Conservation (phyloP, 2,888 invertebrate species). For the Stenotaenia linearis region DNA sequence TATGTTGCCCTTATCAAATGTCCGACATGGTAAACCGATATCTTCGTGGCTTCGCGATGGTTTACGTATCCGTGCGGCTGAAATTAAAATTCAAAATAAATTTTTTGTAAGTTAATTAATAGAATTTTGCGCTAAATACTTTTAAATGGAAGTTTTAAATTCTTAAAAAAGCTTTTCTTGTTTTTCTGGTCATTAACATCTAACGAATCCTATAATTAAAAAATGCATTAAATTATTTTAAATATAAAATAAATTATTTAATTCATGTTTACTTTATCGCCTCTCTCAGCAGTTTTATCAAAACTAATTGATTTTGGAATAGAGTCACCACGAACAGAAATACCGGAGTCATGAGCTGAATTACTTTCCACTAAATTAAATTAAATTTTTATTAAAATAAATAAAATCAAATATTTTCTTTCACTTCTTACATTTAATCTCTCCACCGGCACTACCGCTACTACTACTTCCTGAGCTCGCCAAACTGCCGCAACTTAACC, state of each 20-base stretch:
- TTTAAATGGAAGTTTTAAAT: conserved; percentile 61
- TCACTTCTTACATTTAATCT: conserved; percentile 20
- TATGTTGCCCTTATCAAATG: conserved; percentile 18
- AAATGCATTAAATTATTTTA: conserved; percentile 14
- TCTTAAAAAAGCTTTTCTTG: conserved; percentile 65
- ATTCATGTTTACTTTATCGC: conserved; percentile 53
- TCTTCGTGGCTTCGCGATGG: conserved; percentile 38
- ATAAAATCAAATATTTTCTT: not conserved
- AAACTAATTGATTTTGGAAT: conserved; percentile 89
- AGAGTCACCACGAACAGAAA: conserved; percentile 54
- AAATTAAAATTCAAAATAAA: not conserved
- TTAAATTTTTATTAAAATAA: not conserved
- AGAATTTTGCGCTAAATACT: not conserved
- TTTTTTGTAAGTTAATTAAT: not conserved
- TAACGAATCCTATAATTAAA: conserved; percentile 37
- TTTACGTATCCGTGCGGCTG: conserved; percentile 57
- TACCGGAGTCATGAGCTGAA: not conserved
- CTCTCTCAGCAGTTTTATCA: conserved; percentile 79
- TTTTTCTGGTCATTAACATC: conserved; percentile 55
- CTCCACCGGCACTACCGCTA: conserved; percentile 30
- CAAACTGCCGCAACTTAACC: conserved; percentile 55
- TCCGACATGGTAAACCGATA: not conserved
- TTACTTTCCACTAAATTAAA: not conserved
- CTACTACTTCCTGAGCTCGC: conserved; percentile 51
- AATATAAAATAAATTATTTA: not conserved